Conservation (phyloP, 2,888 invertebrate genomes). For the Cheilosia grossa region DNA sequence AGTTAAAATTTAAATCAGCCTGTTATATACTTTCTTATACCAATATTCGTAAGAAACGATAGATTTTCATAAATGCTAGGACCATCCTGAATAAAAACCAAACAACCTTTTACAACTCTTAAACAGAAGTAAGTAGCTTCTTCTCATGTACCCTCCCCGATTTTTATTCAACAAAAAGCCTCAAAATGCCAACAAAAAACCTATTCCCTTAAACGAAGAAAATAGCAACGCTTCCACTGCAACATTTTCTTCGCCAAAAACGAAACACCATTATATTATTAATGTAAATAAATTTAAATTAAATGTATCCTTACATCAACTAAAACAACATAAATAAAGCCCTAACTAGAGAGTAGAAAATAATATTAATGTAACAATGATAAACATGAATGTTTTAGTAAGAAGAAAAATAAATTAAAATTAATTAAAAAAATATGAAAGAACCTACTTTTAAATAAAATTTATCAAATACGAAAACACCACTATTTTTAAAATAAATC, state of each 20-base stretch:
- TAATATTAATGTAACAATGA: constrained; percentile 34
- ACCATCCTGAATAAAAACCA: too few species aligned
- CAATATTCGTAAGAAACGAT: too few species aligned
- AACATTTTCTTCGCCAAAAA: constrained; percentile 37
- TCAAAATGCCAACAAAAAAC: constrained; percentile 36
- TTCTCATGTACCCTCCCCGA: background rate
- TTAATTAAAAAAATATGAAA: constrained; percentile 6
- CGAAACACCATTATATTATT: constrained; percentile 12
- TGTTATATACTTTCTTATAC: too few species aligned
- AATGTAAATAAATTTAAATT: constrained; percentile 43
- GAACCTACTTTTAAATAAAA: constrained; percentile 24
- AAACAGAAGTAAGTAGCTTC: background rate
- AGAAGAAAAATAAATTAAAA: constrained; percentile 26
- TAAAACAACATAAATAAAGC: background rate
- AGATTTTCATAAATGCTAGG: too few species aligned
- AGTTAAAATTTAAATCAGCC: too few species aligned
- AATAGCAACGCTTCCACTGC: constrained; percentile 46
- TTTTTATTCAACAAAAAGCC: background rate
- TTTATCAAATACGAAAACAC: constrained; percentile 64
- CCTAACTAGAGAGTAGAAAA: constrained; percentile 26
- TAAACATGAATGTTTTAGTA: constrained; percentile 20
- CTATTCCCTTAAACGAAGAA: constrained; percentile 28
- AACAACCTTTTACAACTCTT: too few species aligned
- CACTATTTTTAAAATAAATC: constrained; percentile 52
- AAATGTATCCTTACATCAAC: background rate